Conservation (phyloP, 2,797 vertebrate species). For the Tapera naevia region DNA sequence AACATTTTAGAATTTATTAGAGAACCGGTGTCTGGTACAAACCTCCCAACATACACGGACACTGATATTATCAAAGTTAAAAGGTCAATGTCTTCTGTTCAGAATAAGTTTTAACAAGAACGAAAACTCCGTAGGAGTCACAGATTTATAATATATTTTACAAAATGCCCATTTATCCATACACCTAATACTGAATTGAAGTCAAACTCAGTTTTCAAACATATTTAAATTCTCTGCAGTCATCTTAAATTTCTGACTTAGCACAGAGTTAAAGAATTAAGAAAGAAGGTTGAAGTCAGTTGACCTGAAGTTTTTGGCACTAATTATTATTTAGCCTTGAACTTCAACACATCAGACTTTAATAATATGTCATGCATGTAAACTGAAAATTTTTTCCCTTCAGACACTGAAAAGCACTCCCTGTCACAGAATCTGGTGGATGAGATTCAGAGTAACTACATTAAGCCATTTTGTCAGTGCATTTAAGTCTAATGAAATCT, state of each 20-base stretch:
- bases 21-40: neutral
- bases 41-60: fast-evolving
- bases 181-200: conserved; percentile 19
- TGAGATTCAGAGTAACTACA: conserved; percentile 24
- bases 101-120: neutral
- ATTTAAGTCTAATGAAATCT: conserved; percentile 64
- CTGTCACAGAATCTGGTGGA: conserved; percentile 43
- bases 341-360: conserved; percentile 35
- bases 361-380: neutral
- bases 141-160: neutral
- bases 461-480: conserved; percentile 54
- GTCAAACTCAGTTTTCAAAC: conserved; percentile 10
- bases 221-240: conserved; percentile 40
- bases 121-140: neutral
- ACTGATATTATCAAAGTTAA: neutral
- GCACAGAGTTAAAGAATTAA: conserved; percentile 5
- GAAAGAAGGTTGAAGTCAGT: neutral
- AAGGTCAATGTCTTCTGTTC: neutral
- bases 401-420: neutral
- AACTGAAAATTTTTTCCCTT: conserved; percentile 4
- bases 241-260: conserved; percentile 42
- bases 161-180: conserved; percentile 2
- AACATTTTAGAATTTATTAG: conserved; percentile 20
- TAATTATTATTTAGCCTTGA: conserved; percentile 37
- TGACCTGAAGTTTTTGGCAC: conserved; percentile 27